Evolutionary conservation across 2,797 vertebrate genomes (phyloP).

Genomic region (Arrhamphus sclerolepis): DNA sequence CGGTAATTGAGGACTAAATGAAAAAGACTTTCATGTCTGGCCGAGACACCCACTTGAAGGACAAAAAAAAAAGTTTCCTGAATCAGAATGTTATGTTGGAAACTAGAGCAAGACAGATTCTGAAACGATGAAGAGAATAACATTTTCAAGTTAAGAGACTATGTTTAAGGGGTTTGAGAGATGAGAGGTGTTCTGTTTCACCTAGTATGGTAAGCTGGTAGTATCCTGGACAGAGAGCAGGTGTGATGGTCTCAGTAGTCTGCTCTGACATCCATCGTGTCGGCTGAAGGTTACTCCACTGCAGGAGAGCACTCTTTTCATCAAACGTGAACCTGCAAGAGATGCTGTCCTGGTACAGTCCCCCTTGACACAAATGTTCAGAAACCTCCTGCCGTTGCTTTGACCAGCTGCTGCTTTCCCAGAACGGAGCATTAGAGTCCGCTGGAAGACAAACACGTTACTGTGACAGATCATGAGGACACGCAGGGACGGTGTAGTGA

Average conservation of each 20-base stretch:
- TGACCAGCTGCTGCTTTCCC: constrained; percentile 87
- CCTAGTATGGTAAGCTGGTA: constrained; percentile 88
- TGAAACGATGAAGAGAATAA: not conserved
- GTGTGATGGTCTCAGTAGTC: constrained; percentile 52
- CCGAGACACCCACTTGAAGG: not conserved
- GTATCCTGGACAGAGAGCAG: constrained; percentile 77
- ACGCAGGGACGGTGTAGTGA: not conserved
- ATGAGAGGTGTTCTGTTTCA: constrained; percentile 62
- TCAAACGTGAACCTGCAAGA: constrained; percentile 81
- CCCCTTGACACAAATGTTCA: constrained; percentile 76
- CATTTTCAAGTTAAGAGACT: not conserved
- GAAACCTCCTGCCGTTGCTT: constrained; percentile 74
- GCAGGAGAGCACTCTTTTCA: constrained; percentile 79
- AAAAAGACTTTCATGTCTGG: constrained; percentile 2
- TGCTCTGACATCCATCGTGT: constrained; percentile 72
- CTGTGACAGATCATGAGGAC: not conserved
- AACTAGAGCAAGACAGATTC: not conserved
- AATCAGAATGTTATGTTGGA: not conserved
- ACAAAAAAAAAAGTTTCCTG: not conserved
- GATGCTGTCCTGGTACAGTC: constrained; percentile 84
- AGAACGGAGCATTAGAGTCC: constrained; percentile 57
- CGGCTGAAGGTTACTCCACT: constrained; percentile 84
- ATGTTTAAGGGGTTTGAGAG: not conserved
- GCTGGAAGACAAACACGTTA: constrained; percentile 13
- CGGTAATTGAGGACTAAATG: constrained; percentile 12